Percentiles rank a stretch among this genome's conserved stretches.
Evolutionary conservation across 2,888 invertebrate species (phyloP).

Genomic region (Conistra vaccinii): DNA sequence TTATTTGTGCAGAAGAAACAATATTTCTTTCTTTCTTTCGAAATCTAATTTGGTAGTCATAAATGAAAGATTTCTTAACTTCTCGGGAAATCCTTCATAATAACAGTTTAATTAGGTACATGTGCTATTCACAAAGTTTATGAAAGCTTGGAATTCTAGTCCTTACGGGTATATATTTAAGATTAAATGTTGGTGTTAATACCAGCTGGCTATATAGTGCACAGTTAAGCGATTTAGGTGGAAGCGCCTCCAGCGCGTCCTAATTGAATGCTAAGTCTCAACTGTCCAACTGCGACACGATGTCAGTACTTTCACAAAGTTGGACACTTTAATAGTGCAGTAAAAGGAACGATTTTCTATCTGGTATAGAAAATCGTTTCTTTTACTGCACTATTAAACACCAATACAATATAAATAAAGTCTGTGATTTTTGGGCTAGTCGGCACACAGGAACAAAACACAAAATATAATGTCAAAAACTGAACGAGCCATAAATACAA

Average conservation of each 20-base stretch:
- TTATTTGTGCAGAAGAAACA: no score
- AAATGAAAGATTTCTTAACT: no score
- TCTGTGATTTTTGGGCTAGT: no score
- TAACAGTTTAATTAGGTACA: no score
- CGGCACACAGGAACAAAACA: background rate
- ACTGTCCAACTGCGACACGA: slow-evolving; percentile 6
- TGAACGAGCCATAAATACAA: background rate
- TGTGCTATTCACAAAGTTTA: no score
- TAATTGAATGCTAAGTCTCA: slow-evolving; percentile 1
- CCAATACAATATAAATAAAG: background rate
- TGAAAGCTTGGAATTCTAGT: background rate
- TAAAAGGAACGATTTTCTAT: background rate
- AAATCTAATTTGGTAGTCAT: no score
- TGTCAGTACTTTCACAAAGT: background rate
- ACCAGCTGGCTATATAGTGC: background rate
- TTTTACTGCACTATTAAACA: no score
- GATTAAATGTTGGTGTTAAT: background rate
- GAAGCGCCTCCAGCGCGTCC: background rate
- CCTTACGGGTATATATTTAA: background rate
- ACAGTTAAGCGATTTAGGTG: background rate
- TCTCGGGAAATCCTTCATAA: no score
- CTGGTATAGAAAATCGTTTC: no score
- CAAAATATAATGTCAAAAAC: background rate
- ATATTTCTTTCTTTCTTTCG: no score
- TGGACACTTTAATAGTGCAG: background rate